Evolutionary conservation across 1,140 invertebrate species (phyloP), one percentile per base, ranked within the genome.

Genomic region (Cotesia chilonis): DNA sequence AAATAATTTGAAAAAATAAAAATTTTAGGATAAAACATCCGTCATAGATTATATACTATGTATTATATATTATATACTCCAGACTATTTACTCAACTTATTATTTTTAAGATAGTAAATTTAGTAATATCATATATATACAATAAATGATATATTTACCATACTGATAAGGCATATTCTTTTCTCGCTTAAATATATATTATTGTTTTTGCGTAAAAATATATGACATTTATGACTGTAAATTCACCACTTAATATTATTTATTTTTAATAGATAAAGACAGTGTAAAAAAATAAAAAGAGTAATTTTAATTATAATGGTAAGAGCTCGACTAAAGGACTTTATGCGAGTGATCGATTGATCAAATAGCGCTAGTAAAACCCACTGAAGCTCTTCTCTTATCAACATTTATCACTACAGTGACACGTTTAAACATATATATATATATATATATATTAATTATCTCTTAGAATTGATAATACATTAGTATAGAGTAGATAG

Each of bases 301-400:
- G 28, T 28, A 28, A 28, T 28, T 28, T 2, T 28, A 28, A 28
- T 28, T 28, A 28, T 28, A 28, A 28, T 3, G 3, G 3, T 55
- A 55, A n/a, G 54, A 9, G n/a, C 17, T 14, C 17, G 54, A 55
- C 4, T 5, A 10, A 55, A 17, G 54, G n/a, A 4, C 54, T 5
- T 28, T 9, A 59, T 20, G 28, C 57, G 57, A 59, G 28, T 59
- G 52, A 68, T 14, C 12, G n/a, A 68, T 36, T 51, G 28, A 28
- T 28, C 28, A 28, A 28, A 47, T 47, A 47, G 41, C 12, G n/a
- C 51, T 57, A 57, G 67, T 55, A 57, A 36, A 6, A 12, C 7
- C 20, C 36, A 57, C 67, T 59, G 57, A 59, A 35, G 36, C 54
- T 28, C 28, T 57, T 57, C 52, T 68, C 67, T 57, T 54, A 47